Percentiles rank a stretch among this genome's conserved stretches.
phyloP scores from a whole-genome alignment of 2,797 vertebrate genomes.

The Characodon lateralis region DNA sequence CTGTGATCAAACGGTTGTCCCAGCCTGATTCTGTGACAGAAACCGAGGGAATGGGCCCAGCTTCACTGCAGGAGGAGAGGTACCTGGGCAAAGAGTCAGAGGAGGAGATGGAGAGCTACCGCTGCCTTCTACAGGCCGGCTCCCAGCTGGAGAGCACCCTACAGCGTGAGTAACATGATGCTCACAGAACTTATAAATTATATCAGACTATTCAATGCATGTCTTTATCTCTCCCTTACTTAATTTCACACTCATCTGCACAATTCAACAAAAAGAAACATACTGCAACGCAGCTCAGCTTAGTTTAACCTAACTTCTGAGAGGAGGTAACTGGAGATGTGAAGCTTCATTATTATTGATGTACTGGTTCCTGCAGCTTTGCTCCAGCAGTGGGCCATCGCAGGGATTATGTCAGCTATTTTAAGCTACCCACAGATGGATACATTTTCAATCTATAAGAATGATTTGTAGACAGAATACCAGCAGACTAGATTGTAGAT shows the following conservation, averaged over 20 bases:
- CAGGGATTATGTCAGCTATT: slow-evolving; percentile 70
- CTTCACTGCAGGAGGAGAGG: slow-evolving; percentile 75
- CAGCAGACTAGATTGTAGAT: slow-evolving; percentile 11
- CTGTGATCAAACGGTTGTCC: slow-evolving; percentile 14
- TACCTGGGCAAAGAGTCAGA: slow-evolving; percentile 68
- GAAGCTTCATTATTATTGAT: slow-evolving; percentile 48
- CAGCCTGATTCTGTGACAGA: slow-evolving; percentile 34
- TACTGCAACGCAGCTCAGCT: neutral
- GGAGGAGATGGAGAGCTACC: slow-evolving; percentile 87
- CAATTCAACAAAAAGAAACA: slow-evolving; percentile 1
- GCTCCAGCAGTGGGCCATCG: slow-evolving; percentile 35
- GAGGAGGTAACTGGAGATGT: slow-evolving; percentile 26
- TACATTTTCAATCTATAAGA: slow-evolving; percentile 49
- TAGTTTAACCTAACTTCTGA: slow-evolving; percentile 26
- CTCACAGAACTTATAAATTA: slow-evolving; percentile 32
- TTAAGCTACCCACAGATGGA: slow-evolving; percentile 57
- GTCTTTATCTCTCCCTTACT: slow-evolving; percentile 8
- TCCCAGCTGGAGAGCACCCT: slow-evolving; percentile 83
- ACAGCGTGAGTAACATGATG: slow-evolving; percentile 82
- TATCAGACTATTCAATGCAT: slow-evolving; percentile 9
- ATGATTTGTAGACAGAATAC: slow-evolving; percentile 42
- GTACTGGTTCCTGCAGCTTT: slow-evolving; percentile 50
- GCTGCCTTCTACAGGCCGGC: slow-evolving; percentile 85
- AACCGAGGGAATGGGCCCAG: slow-evolving; percentile 76
- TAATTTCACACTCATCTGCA: neutral